These are phyloP conservation scores for Belonocnema kinseyi DNA, from an alignment of 1,140 invertebrate species.

Conservation along the genomic window DNA sequence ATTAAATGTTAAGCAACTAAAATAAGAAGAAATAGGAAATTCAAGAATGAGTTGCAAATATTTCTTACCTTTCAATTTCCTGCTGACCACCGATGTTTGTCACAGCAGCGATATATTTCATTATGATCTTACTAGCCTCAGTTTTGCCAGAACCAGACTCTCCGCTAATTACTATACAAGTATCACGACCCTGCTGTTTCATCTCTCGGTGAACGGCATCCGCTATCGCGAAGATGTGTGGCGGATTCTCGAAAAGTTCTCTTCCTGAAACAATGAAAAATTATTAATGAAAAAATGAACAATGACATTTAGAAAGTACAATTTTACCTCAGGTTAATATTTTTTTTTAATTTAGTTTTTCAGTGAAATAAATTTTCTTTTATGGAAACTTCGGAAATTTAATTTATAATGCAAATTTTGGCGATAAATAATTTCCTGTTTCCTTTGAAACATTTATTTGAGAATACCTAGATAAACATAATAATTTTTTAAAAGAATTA, in stretches of 20 bases:
- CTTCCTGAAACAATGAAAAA: constrained; percentile 77
- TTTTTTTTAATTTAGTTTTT: no score
- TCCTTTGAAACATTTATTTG: no score
- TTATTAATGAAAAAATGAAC: no score
- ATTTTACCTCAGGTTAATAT: no score
- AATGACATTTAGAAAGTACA: no score
- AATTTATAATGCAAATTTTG: no score
- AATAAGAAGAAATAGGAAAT: constrained; percentile 35
- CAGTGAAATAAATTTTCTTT: no score
- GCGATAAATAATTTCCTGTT: no score
- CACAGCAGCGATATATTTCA: constrained; percentile 98
- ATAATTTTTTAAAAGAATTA: no score
- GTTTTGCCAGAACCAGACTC: constrained; percentile 98
- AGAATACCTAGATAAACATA: no score
- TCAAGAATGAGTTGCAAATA: constrained; percentile 37
- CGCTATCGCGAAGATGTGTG: constrained; percentile 96
- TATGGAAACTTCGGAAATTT: no score
- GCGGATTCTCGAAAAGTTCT: constrained; percentile 95
- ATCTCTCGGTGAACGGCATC: constrained; percentile 95
- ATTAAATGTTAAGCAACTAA: neutral
- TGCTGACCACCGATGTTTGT: constrained; percentile 93
- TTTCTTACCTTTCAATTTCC: constrained; percentile 92
- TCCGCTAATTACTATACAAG: constrained; percentile 97
- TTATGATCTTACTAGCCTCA: constrained; percentile 98
- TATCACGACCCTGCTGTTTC: constrained; percentile 92